Conservation (phyloP, 2,797 vertebrate genomes). For the Syngnathus rostellatus region DNA sequence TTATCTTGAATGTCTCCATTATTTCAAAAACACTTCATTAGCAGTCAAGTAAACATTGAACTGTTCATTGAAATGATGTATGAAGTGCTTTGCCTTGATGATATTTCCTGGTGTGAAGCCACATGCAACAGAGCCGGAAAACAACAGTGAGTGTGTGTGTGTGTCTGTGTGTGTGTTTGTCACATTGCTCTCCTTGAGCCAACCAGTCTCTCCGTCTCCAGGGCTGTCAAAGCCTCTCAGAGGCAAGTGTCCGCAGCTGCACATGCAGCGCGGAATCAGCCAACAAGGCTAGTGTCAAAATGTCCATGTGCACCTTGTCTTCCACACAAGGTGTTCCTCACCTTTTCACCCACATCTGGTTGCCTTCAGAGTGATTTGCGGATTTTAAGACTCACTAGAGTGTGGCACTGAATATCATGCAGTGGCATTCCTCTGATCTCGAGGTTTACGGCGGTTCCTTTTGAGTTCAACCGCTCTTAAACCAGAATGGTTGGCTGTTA, state of each 20-base stretch:
- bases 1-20: conserved; percentile 23
- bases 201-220: conserved; percentile 35
- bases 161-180: conserved; percentile 28
- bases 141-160: conserved; percentile 9
- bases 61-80: conserved; percentile 45
- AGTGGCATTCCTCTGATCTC: not conserved
- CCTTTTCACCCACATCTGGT: conserved; percentile 32
- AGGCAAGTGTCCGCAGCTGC: conserved; percentile 61
- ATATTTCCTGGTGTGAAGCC: conserved; percentile 48
- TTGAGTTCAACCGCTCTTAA: not conserved
- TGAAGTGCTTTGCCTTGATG: conserved; percentile 40
- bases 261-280: conserved; percentile 29
- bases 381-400: conserved; percentile 7
- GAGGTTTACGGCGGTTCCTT: not conserved
- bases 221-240: conserved; percentile 48
- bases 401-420: not conserved
- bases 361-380: conserved; percentile 32
- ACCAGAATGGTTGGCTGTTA: not conserved
- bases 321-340: conserved; percentile 44
- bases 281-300: conserved; percentile 40
- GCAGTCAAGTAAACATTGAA: conserved; percentile 40
- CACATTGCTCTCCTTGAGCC: conserved; percentile 32
- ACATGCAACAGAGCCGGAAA: conserved; percentile 29
- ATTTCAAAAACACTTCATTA: conserved; percentile 46
- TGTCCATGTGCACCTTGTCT: conserved; percentile 35